A percentile compares a stretch with the other conserved stretches of the same genome.
These are phyloP conservation scores for Hassar affinis DNA, from an alignment of 2,113 vertebrate species.

Conservation along the genomic window DNA sequence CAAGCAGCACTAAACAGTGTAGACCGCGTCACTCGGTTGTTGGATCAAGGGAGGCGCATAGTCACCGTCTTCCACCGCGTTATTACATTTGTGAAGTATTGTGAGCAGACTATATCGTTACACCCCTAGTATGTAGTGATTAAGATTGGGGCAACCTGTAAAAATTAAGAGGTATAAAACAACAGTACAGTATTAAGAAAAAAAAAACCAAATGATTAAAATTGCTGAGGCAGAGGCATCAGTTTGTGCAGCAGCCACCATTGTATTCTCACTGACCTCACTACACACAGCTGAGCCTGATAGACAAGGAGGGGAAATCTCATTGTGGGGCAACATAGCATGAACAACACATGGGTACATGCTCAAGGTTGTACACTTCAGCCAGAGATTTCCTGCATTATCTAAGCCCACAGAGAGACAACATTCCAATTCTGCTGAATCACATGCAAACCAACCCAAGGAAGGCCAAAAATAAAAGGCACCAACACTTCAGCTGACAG, in stretches of 20 bases:
- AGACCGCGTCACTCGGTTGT: too few relatives aligned
- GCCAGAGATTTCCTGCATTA: constrained; percentile 23
- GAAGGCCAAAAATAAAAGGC: constrained; percentile 33
- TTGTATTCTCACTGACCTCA: constrained; percentile 43
- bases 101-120: too few relatives aligned
- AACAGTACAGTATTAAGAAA: not conserved
- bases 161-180: too few relatives aligned
- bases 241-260: constrained; percentile 34
- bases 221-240: constrained; percentile 1
- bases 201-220: constrained; percentile 10
- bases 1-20: too few relatives aligned
- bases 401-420: constrained; percentile 21
- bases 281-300: constrained; percentile 37
- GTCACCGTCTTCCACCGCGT: too few relatives aligned
- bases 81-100: too few relatives aligned
- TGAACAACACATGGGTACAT: constrained; percentile 23
- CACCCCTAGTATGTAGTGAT: too few relatives aligned
- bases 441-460: constrained; percentile 11
- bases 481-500: not conserved
- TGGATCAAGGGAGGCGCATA: too few relatives aligned
- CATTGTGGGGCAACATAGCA: constrained; percentile 53
- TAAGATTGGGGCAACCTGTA: too few relatives aligned
- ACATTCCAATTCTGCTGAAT: constrained; percentile 43
- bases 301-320: constrained; percentile 47
- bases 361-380: constrained; percentile 32